phyloP scores from a whole-genome alignment of 1,140 invertebrate genomes.

The Diachasma alloeum region DNA sequence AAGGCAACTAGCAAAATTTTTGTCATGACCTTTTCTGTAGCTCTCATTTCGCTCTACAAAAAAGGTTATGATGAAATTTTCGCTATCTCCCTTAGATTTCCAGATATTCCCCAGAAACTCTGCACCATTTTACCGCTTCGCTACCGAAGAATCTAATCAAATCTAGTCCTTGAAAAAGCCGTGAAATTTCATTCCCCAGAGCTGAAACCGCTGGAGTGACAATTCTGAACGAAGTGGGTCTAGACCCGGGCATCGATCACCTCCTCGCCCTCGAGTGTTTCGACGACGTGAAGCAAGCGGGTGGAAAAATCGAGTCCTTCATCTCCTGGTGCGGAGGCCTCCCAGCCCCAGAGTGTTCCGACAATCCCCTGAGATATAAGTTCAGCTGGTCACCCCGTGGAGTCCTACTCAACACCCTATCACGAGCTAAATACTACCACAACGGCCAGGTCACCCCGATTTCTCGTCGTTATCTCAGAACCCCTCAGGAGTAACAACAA shows the following conservation, averaged over 20 bases:
- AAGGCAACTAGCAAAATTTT: no score
- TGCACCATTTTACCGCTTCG: no score
- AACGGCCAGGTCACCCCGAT: conserved; percentile 84
- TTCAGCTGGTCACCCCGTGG: conserved; percentile 97
- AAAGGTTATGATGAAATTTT: no score
- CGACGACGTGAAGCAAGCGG: conserved; percentile 84
- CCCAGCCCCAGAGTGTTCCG: conserved; percentile 93
- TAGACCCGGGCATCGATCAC: conserved; percentile 99
- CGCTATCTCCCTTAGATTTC: no score
- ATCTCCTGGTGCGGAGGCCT: conserved; percentile 96
- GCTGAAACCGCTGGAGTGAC: conserved; percentile 88
- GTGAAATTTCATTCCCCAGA: conserved; percentile 58
- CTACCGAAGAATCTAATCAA: no score
- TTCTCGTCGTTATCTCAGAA: no score
- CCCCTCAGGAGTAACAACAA: no score
- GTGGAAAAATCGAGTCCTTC: conserved; percentile 89
- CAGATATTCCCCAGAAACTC: no score
- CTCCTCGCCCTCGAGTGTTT: conserved; percentile 97
- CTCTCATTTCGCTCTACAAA: no score
- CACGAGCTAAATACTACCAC: conserved; percentile 86
- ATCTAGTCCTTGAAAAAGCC: no score
- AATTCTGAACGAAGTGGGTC: conserved; percentile 91
- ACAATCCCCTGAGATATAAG: conserved; percentile 95
- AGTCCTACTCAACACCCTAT: conserved; percentile 88
- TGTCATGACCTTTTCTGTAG: no score